A percentile compares a stretch with the other conserved stretches of the same genome.
phyloP scores from a whole-genome alignment of 1,140 invertebrate species.

The Drosophila simulans region DNA sequence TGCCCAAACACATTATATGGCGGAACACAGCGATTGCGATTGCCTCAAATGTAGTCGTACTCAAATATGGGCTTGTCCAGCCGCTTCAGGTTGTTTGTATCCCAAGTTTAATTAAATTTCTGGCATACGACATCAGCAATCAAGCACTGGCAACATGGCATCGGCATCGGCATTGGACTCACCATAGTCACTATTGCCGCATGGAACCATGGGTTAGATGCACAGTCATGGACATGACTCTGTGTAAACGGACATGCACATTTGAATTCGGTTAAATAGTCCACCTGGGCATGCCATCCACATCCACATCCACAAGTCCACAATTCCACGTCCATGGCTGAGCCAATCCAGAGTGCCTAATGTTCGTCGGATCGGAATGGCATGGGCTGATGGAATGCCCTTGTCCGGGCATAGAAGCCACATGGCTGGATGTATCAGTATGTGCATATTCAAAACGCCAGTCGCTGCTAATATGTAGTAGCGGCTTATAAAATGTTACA shows the following conservation, averaged over 20 bases:
- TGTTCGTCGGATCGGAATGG: conserved; percentile 23
- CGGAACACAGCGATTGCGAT: conserved; percentile 1
- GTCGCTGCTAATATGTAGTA: conserved; percentile 63
- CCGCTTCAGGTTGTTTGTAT: conserved; percentile 47
- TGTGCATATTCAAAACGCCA: conserved; percentile 47
- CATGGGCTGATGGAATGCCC: conserved; percentile 45
- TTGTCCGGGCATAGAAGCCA: conserved; percentile 17
- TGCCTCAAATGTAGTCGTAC: conserved; percentile 9
- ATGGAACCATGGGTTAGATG: conserved; percentile 30
- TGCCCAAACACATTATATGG: conserved; percentile 8
- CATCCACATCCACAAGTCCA: conserved; percentile 38
- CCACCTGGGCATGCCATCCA: conserved; percentile 48
- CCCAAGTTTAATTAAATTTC: conserved; percentile 68
- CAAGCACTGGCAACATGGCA: conserved; percentile 42
- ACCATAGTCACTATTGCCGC: conserved; percentile 11
- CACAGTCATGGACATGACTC: conserved; percentile 60
- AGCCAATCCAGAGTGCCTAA: conserved; percentile 39
- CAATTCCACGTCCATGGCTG: conserved; percentile 16
- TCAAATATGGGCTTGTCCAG: conserved; percentile 38
- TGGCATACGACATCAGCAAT: conserved; percentile 52
- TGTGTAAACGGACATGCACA: conserved; percentile 54
- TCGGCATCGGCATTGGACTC: conserved; percentile 15
- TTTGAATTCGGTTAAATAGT: conserved; percentile 59
- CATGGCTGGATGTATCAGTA: conserved; percentile 18
- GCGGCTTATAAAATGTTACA: conserved; percentile 83